These are phyloP conservation scores for Oreortyx pictus DNA, from an alignment of 2,797 vertebrate species.

Conservation along the genomic window DNA sequence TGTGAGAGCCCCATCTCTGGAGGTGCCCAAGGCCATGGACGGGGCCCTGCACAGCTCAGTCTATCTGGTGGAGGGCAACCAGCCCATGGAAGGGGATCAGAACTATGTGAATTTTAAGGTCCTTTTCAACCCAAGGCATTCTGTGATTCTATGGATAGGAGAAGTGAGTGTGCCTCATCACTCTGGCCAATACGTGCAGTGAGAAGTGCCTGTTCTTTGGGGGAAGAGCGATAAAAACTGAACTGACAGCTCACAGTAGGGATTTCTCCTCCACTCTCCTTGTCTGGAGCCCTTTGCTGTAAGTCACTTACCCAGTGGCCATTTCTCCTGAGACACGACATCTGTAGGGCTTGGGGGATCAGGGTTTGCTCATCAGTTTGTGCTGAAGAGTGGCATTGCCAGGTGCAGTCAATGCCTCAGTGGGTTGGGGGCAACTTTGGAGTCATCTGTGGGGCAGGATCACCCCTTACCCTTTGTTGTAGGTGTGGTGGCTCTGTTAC, in stretches of 20 bases:
- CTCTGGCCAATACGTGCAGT: background rate
- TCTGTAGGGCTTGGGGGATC: background rate
- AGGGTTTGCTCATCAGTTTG: background rate
- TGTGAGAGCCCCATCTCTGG: background rate
- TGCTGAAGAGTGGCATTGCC: fast-evolving
- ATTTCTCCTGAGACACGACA: background rate
- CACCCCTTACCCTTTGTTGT: background rate
- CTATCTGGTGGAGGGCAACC: too few species aligned
- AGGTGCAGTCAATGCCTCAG: background rate
- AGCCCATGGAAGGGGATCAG: too few species aligned
- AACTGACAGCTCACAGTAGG: background rate
- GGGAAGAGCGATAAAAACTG: background rate
- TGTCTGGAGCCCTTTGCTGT: background rate
- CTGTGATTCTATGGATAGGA: background rate
- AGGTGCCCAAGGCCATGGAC: background rate
- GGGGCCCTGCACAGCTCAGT: background rate
- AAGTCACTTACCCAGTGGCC: background rate
- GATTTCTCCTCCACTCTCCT: background rate
- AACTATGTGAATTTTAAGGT: too few species aligned
- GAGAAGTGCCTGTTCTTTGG: background rate
- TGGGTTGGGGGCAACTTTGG: background rate
- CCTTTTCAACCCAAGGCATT: background rate
- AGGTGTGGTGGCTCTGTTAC: background rate
- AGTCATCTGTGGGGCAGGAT: background rate
- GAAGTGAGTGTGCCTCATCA: background rate